Evolutionary conservation across 1,140 invertebrate species (phyloP), one percentile per base, ranked within the genome.

Genomic region (Theocolax elegans): DNA sequence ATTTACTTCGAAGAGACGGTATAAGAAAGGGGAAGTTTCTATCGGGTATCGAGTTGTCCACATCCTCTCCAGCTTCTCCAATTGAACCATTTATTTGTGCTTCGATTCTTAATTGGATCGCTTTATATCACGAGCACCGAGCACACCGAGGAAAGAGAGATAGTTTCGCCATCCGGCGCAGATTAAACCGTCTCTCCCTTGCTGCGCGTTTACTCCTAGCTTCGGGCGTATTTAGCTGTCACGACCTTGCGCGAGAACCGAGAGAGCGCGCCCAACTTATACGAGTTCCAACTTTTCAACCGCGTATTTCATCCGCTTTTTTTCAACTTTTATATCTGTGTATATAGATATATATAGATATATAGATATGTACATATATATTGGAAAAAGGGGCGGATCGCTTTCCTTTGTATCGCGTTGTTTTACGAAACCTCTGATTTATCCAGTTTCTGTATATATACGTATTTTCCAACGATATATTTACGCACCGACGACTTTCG

Each of bases 61-160:
- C 75, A 75, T 74, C 74, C n/a, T 51, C 44, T 6, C 38, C 54
- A 13, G 15, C 10, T 74, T 51, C 49, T 58, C 74, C 73, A 19
- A 80, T 80, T 75, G 79, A 76, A 68, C 76, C 72, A 79, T 80
- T 81, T 76, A 79, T 80, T 77, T 77, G 77, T 76, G 77, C 76
- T 76, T 67, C 65, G 72, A 75, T 76, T 77, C 77, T 78, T 80
- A 81, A 81, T 80, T 81, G 78, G 76, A 80, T 78, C 79, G 79
- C 72, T 81, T 78, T 80, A 78, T 79, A 79, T 74, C 62, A 65
- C 66, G 25, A 15, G 27, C 12, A n/a, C n/a, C n/a, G 8, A 12
- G 17, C 44, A 0, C 19, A 44, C 25, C 2, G 29, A 51, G 10
- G 38, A 54, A 71, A 10, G 71, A 75, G 69, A 74, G 73, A 73